Evolutionary conservation across 2,113 vertebrate species (phyloP), one percentile per base, ranked within the genome.

Genomic region (Phainopepla nitens): DNA sequence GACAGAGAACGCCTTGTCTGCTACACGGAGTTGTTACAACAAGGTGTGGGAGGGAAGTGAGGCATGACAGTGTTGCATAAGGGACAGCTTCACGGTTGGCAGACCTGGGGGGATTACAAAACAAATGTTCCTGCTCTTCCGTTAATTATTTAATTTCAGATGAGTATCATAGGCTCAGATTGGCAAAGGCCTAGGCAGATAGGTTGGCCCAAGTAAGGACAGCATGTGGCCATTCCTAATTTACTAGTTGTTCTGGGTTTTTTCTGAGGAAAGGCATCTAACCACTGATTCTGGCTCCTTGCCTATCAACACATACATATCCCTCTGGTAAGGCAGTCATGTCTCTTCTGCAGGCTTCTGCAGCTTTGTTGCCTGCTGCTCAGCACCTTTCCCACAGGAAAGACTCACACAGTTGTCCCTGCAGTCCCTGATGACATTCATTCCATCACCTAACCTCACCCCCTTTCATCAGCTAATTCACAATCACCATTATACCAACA

Each of bases 41-140:
- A 75, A 92, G 41, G 72, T 81, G 60, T 66, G 61, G 90, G 76
- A 86, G 92, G 61, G 35, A 83, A 87, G n/a, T 27, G 61, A 90
- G 78, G 62, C 65, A 10, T 31, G 41, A 33, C 3, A 0, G 56
- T 7, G 1, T 81, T 89, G 47, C 31, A 6, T 35, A 81, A 92
- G n/a, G 56, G 36, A 36, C 19, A 39, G 50, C n/a, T 77, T 92
- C 49, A n/a, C 7, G 17, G 68, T 3, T 90, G 82, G 66, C 57
- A 87, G 78, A 61, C n/a, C 24, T 25, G 18, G 29, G 25, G 21
- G 11, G 35, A 50, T 90, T 80, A 70, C 78, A 85, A 93, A 86
- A 85, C 57, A 72, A 72, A 83, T 77, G 54, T 86, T 69, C 13
- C 3, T 6, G 22, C 50, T 81, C 76, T 93, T 56, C 24, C 4